Base-by-base conservation (phyloP, 2,113 vertebrate genomes). In the Nansenia antarctica region DNA sequence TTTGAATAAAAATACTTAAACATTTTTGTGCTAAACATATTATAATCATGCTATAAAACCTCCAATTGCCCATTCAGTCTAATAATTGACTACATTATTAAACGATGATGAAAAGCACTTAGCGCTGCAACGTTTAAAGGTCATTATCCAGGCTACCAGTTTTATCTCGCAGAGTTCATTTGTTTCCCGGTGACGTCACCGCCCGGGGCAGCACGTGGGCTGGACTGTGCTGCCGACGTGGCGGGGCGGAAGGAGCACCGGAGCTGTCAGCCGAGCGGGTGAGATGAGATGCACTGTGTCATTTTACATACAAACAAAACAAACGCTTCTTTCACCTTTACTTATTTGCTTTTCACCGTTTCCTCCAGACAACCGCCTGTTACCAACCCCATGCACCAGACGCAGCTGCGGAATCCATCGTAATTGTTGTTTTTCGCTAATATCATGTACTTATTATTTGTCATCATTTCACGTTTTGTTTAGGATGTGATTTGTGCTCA, bases 21-120 rank as follows among this genome's bases (percentile, higher is more conserved):
- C 88, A 42, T 91, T 88, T 86, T 82, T 89, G n/a, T n/a, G 34
- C 65, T 54, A 89, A 85, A 91, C 57, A 69, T 37, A 85, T 70
- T 90, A 87, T 79, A 85, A 87, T 92, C 91, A 95, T 85, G 70
- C 94, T 92, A 87, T 88, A 90, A 95, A 96, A 95, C 91, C 88
- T 94, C 87, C 92, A 91, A 92, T 92, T 92, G 93, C 92, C 93
- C 92, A 88, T 93, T 95, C 90, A 82, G 68, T 93, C 91, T 92
- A 92, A 93, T 90, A 92, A 93, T 91, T n/a, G n/a, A n/a, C n/a
- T n/a, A n/a, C n/a, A n/a, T n/a, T n/a, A n/a, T n/a, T n/a, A n/a
- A n/a, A n/a, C n/a, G n/a, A n/a, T n/a, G n/a, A n/a, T n/a, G n/a
- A n/a, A n/a, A n/a, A n/a, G n/a, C n/a, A n/a, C n/a, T n/a, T n/a